These are phyloP conservation scores for Mustela nigripes DNA, from an alignment of 2,113 vertebrate genomes.

Conservation along the genomic window DNA sequence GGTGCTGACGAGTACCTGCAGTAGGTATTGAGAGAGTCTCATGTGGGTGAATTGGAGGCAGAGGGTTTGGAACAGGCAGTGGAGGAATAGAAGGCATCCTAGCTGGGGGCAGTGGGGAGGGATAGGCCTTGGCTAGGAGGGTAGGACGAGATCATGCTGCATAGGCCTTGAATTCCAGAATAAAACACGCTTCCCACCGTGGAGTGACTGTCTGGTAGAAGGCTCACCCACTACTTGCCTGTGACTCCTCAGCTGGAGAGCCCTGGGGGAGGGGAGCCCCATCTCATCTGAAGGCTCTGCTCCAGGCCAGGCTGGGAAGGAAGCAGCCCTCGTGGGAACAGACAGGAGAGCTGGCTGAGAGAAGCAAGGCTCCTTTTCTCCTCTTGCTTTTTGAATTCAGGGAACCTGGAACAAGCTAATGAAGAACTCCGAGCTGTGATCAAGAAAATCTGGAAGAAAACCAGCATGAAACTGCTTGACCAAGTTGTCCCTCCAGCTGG, in stretches of 20 bases:
- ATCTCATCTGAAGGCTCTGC: rapidly evolving
- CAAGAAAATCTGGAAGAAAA: conserved; percentile 99
- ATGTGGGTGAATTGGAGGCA: background rate
- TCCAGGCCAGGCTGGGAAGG: background rate
- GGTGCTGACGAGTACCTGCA: too few relatives aligned
- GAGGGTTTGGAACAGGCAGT: background rate
- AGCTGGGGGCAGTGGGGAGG: background rate
- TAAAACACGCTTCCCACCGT: background rate
- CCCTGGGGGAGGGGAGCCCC: too few relatives aligned
- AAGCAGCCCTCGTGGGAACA: background rate
- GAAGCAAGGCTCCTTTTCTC: background rate
- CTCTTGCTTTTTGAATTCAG: conserved; percentile 83
- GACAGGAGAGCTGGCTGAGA: background rate
- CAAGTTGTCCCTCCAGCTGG: conserved; percentile 99
- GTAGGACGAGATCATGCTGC: background rate
- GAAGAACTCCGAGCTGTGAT: conserved; percentile 99
- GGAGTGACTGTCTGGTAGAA: background rate
- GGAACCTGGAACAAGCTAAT: conserved; percentile 98
- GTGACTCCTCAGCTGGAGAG: background rate
- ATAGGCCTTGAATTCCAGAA: background rate
- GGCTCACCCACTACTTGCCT: background rate
- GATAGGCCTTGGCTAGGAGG: background rate
- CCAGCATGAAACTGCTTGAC: conserved; percentile 99
- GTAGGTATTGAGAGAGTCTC: background rate
- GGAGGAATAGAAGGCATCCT: background rate